phyloP scores from a whole-genome alignment of 2,888 invertebrate genomes.

The Lithosia quadra region DNA sequence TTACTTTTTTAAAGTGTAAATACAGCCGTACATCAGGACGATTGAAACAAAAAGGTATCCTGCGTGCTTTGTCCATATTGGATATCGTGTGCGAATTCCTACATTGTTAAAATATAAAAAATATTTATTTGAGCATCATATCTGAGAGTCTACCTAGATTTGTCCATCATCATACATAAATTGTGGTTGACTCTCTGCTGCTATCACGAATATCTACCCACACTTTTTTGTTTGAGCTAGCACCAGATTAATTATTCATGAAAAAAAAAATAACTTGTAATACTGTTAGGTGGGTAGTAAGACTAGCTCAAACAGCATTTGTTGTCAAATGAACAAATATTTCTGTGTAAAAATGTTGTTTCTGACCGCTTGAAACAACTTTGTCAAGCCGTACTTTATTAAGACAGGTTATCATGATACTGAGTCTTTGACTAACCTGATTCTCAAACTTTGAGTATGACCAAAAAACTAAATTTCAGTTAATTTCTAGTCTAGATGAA shows the following conservation, averaged over 20 bases:
- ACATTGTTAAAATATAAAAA: slow-evolving; percentile 84
- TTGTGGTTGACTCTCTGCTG: slow-evolving; percentile 83
- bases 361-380: slow-evolving; percentile 79
- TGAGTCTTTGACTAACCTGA: slow-evolving; percentile 45
- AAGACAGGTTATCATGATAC: slow-evolving; percentile 61
- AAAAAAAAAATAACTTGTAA: slow-evolving; percentile 44
- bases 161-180: slow-evolving; percentile 82
- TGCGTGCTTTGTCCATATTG: slow-evolving; percentile 84
- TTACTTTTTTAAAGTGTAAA: slow-evolving; percentile 85
- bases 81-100: slow-evolving; percentile 81
- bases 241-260: slow-evolving; percentile 70
- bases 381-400: slow-evolving; percentile 68
- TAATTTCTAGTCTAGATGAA: slow-evolving; percentile 47
- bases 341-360: slow-evolving; percentile 73
- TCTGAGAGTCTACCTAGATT: slow-evolving; percentile 84
- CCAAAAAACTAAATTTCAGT: slow-evolving; percentile 51
- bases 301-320: slow-evolving; percentile 77
- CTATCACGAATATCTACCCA: slow-evolving; percentile 69
- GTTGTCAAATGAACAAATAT: slow-evolving; percentile 53
- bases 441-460: slow-evolving; percentile 45
- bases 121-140: slow-evolving; percentile 83
- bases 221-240: slow-evolving; percentile 76
- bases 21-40: slow-evolving; percentile 81
- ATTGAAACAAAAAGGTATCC: slow-evolving; percentile 67
- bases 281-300: slow-evolving; percentile 72